Conservation (phyloP, 2,797 vertebrate species). For the Semaprochilodus insignis region DNA sequence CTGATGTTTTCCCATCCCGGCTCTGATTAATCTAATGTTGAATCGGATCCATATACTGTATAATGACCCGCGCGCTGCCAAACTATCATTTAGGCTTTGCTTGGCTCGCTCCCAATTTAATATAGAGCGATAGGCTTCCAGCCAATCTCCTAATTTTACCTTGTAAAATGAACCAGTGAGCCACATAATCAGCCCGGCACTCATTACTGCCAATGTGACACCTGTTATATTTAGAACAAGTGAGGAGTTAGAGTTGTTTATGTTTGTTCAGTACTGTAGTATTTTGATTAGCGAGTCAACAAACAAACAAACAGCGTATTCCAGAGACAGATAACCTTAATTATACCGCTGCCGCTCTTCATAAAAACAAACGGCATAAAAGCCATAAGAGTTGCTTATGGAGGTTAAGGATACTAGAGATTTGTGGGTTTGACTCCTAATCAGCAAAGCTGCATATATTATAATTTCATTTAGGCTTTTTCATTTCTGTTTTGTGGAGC, state of each 20-base stretch:
- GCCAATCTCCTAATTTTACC: conserved; percentile 58
- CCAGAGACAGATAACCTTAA: conserved; percentile 30
- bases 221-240: conserved; percentile 57
- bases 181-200: conserved; percentile 58
- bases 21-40: conserved; percentile 51
- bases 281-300: conserved; percentile 33
- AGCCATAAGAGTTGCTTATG: not conserved
- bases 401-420: not conserved
- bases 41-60: conserved; percentile 53
- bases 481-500: not conserved
- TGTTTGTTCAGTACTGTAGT: conserved; percentile 27
- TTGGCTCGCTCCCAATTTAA: conserved; percentile 53
- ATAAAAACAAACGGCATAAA: conserved; percentile 12
- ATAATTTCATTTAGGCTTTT: too few relatives aligned
- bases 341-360: conserved; percentile 34
- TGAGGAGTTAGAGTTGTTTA: conserved; percentile 35
- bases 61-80: conserved; percentile 49
- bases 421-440: not conserved
- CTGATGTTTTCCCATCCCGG: conserved; percentile 11
- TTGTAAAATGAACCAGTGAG: conserved; percentile 62
- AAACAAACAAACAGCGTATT: conserved; percentile 41
- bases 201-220: conserved; percentile 58
- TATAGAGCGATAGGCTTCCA: conserved; percentile 52
- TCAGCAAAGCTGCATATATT: too few relatives aligned
- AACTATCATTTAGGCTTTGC: conserved; percentile 54